A percentile compares a stretch with the other conserved stretches of the same genome.
Conservation (phyloP, 2,113 vertebrate species). For the Marcusenius ussheri region DNA sequence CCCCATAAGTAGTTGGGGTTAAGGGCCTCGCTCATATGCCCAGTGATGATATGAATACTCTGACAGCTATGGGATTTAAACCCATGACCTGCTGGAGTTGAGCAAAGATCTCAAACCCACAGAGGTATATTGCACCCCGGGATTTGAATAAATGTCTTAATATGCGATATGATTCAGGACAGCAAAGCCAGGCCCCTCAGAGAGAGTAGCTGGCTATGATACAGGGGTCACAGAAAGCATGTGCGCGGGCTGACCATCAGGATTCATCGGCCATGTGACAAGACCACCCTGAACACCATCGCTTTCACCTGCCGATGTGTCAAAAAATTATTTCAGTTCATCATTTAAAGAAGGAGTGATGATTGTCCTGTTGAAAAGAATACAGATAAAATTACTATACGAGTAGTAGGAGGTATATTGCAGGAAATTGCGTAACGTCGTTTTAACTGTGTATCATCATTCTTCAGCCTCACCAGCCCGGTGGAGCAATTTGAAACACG, state of each 20-base stretch:
- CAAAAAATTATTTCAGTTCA: not conserved
- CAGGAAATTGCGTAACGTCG: not conserved
- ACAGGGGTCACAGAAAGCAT: not conserved
- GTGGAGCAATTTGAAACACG: not conserved
- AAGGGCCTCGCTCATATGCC: not conserved
- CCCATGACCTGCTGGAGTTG: not conserved
- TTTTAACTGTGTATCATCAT: slow-evolving; percentile 1
- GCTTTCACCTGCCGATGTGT: not conserved
- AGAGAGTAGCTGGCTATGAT: not conserved
- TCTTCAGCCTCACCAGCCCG: not conserved
- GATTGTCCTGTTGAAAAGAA: not conserved
- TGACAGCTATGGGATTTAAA: not conserved
- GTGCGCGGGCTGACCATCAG: not conserved
- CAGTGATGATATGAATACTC: not conserved
- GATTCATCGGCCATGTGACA: not conserved
- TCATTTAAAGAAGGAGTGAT: not conserved
- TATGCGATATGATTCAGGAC: not conserved
- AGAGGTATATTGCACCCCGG: not conserved
- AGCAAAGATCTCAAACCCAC: not conserved
- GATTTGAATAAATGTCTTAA: not conserved
- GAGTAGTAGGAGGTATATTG: not conserved
- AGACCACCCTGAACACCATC: not conserved
- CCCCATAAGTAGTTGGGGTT: not conserved
- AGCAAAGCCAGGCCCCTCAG: not conserved
- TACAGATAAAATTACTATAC: not conserved